Base-by-base conservation (phyloP, 1,140 invertebrate genomes). In the Drosophila biarmipes region DNA sequence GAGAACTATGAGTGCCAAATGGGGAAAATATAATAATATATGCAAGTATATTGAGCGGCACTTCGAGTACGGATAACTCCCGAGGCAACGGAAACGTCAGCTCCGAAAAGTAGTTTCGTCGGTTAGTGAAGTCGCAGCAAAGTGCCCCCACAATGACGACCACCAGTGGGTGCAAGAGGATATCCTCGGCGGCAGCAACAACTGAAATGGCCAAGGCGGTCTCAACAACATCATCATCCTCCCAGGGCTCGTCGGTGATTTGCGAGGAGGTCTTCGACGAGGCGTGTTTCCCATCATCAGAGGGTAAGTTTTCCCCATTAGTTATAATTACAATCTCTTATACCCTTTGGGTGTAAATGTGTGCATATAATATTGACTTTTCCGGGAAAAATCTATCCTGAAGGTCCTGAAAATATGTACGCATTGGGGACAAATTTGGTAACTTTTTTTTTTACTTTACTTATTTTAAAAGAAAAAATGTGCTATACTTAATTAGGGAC, bases 241-340 rank as follows among this genome's bases (percentile, higher is more conserved):
- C 94, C 40, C 93, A 94, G 68, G 78, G 85, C 4, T 59, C 90
- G 24, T 94, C 94, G 21, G 94, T 96, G 73, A 94, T 96, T 64
- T 96, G 96, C 92, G 94, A 95, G 92, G 96, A 96, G 92, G 94
- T 96, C 54, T 97, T 96, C 92, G 96, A 96, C 92, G 96, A 96
- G 92, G 94, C 95, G 58, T 96, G 95, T 80, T 94, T 95, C 86
- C 96, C 96, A 54, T 96, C 96, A 15, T 94, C 95, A 64, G 95
- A 96, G 93, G 96, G 96, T 96, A 93, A 91, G 92, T 78, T 46
- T 37, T 54, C 10, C 27, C 19, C 1, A 42, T 24, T 17, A 12
- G 1, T 15, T 54, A 14, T 43, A 19, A 27, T n/a, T 12, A 37
- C n/a, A 37, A 37, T n/a, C 11, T 14, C 35, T n/a, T 1, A 1